Percentiles rank a stretch among this genome's conserved stretches.
phyloP scores from a whole-genome alignment of 2,888 invertebrate species.

The Choreutis nemorana region DNA sequence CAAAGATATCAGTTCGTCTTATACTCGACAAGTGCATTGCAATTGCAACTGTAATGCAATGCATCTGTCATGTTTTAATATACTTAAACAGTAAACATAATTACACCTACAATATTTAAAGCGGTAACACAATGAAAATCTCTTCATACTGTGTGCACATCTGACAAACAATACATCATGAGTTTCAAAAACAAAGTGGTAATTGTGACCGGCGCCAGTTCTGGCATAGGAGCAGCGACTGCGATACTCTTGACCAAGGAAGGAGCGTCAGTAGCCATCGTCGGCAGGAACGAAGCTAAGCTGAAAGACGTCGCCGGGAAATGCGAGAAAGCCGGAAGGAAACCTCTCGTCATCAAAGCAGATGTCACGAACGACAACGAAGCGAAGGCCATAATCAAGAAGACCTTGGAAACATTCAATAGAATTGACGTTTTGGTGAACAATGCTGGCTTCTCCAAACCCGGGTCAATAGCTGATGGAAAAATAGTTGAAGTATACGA shows the following conservation, averaged over 20 bases:
- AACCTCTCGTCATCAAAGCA: constrained; percentile 18
- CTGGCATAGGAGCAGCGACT: constrained; percentile 74
- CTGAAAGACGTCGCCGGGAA: constrained; percentile 59
- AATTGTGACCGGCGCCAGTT: constrained; percentile 70
- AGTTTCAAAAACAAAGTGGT: constrained; percentile 47
- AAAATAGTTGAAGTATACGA: constrained; percentile 6
- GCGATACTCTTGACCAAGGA: constrained; percentile 69
- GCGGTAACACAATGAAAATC: too few relatives aligned
- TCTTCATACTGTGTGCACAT: too few relatives aligned
- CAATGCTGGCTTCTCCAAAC: constrained; percentile 3
- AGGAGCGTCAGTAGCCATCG: constrained; percentile 67
- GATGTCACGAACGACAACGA: constrained; percentile 24
- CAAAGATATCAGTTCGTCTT: too few relatives aligned
- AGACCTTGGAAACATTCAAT: constrained; percentile 21
- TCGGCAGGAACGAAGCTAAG: constrained; percentile 71
- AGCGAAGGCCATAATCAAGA: constrained; percentile 14
- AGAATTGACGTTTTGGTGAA: constrained; percentile 17
- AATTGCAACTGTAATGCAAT: too few relatives aligned
- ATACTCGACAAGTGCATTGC: too few relatives aligned
- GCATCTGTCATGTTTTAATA: too few relatives aligned
- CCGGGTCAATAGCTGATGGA: background rate
- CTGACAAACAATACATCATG: too few relatives aligned
- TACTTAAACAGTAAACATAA: too few relatives aligned
- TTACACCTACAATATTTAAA: too few relatives aligned
- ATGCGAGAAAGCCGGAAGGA: constrained; percentile 16